Evolutionary conservation across 2,888 invertebrate species (phyloP), one percentile per base, ranked within the genome.

Genomic region (Ptilodon capucinus): DNA sequence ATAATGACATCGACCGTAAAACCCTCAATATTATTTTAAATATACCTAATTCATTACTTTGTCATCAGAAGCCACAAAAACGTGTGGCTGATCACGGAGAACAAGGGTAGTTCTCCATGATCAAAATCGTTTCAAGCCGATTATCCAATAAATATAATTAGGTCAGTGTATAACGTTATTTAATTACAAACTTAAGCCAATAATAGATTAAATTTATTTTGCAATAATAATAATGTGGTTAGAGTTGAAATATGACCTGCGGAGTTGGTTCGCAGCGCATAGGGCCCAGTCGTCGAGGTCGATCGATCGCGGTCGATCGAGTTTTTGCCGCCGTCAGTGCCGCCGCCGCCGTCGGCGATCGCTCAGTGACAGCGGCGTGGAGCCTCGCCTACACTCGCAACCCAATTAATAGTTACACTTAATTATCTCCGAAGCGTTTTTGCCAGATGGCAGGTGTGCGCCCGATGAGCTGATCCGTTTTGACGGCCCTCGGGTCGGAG

Each of bases 381-480:
- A 40, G 48, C 40, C 52, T 51, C 58, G 52, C n/a, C n/a, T n/a
- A n/a, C n/a, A 46, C 50, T 35, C 46, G 48, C 54, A 46, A 48
- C 46, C 64, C 62, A 63, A 67, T 71, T 63, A 64, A 60, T 63
- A 60, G 60, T 59, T 60, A 57, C 48, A 54, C 50, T 57, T 60
- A 51, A 62, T 60, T 54, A 58, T 46, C 50, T 51, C 39, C 38
- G 36, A 51, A 39, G 42, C 45, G 48, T 52, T 52, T 59, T 54
- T 50, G 40, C 38, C 40, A 46, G 48, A 44, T 41, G 57, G 42
- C 46, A 47, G 44, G 48, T 47, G 47, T 7, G 40, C 42, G 40
- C 16, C 34, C 19, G 44, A 19, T 46, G 39, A 45, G 44, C 50
- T 60, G 61, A 63, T 66, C 57, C 61, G 63, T 60, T 57, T 44